Conservation (phyloP, 2,113 vertebrate species). For the Cnemophilus loriae region DNA sequence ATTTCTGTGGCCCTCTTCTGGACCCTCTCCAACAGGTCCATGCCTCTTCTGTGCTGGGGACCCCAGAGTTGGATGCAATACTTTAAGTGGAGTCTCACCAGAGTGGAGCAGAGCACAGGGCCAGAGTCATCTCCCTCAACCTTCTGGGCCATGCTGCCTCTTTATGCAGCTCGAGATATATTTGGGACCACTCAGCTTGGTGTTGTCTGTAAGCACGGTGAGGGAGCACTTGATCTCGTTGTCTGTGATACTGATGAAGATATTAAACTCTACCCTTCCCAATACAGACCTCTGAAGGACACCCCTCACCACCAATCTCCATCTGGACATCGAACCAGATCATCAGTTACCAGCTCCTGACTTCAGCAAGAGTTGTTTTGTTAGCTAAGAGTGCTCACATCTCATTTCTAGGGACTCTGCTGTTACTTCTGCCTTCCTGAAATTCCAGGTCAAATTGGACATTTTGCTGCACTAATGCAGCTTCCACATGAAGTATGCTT, state of each 20-base stretch:
- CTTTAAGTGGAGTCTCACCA: neutral
- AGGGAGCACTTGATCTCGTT: neutral
- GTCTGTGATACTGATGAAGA: neutral
- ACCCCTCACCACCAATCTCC: neutral
- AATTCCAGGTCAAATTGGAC: neutral
- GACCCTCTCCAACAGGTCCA: neutral
- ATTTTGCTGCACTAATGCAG: neutral
- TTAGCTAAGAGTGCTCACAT: neutral
- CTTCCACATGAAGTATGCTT: neutral
- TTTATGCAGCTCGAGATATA: neutral
- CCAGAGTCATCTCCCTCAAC: neutral
- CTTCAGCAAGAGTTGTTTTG: neutral
- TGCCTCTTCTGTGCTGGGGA: neutral
- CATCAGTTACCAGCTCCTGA: neutral
- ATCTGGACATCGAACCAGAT: neutral
- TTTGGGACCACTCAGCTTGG: neutral
- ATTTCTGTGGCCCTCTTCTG: neutral
- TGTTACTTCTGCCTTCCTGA: neutral
- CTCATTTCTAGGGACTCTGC: neutral
- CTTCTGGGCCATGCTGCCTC: fast-evolving
- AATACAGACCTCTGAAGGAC: neutral
- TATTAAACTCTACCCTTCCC: neutral
- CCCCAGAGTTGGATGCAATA: neutral
- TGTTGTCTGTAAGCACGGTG: neutral
- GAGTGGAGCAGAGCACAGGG: neutral